These are phyloP conservation scores for Barbus barbus DNA, from an alignment of 2,113 vertebrate species.

Conservation along the genomic window DNA sequence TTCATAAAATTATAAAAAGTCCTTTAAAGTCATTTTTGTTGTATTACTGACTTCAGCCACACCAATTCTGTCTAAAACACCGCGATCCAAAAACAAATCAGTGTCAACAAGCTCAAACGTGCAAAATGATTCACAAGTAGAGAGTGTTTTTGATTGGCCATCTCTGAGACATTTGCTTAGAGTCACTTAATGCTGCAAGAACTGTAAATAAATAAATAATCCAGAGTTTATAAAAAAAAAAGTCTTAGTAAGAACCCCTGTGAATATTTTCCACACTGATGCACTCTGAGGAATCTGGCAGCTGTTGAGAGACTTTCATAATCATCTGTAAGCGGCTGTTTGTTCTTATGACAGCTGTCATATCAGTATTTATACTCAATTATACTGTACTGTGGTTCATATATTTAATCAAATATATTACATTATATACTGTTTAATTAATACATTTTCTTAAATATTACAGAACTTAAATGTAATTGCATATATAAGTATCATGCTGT, in stretches of 20 bases:
- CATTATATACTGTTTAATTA: too few species aligned
- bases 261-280: neutral
- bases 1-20: neutral
- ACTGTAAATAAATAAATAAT: too few species aligned
- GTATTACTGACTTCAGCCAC: neutral
- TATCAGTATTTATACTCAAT: neutral
- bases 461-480: neutral
- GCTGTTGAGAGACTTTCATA: constrained; percentile 4
- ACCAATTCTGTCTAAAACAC: neutral
- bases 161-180: too few species aligned
- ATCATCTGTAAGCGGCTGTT: neutral
- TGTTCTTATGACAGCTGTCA: constrained; percentile 4
- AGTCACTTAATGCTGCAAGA: neutral
- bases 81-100: neutral
- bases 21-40: neutral
- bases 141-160: neutral
- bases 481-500: neutral
- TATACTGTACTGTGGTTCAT: neutral
- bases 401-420: too few species aligned
- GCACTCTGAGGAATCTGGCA: neutral
- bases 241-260: neutral
- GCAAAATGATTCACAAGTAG: too few species aligned
- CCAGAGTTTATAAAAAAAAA: too few species aligned
- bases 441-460: neutral
- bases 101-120: neutral